phyloP scores from a whole-genome alignment of 2,113 vertebrate species.

The Microcebus griseorufus region DNA sequence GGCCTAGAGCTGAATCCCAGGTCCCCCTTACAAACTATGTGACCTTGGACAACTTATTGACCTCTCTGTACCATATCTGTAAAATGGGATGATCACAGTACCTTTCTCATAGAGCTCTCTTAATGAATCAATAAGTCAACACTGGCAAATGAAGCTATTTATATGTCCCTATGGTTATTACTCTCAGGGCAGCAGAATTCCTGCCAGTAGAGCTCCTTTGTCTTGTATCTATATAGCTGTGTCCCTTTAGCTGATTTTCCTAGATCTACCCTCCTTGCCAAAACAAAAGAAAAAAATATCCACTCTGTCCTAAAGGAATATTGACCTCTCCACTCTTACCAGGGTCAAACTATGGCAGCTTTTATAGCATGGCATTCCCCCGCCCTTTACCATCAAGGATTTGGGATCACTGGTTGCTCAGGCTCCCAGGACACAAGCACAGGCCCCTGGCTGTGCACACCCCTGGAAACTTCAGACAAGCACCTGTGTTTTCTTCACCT shows the following conservation, averaged over 20 bases:
- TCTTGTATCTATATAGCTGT: not conserved
- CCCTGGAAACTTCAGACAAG: too few species aligned
- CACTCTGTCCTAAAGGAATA: not conserved
- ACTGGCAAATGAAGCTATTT: too few species aligned
- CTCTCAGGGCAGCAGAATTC: not conserved
- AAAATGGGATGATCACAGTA: not conserved
- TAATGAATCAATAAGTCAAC: too few species aligned
- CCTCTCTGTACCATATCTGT: not conserved
- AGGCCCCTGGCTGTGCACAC: not conserved
- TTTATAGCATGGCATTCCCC: not conserved
- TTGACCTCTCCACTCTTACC: not conserved
- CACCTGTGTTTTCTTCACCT: not conserved
- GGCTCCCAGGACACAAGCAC: rapidly evolving
- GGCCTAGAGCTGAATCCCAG: not conserved
- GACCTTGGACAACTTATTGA: not conserved
- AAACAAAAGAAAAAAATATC: not conserved
- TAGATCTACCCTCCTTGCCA: not conserved
- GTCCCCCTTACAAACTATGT: not conserved
- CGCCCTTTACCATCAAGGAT: too few species aligned
- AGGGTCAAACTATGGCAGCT: not conserved
- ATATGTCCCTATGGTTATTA: not conserved
- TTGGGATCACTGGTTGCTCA: too few species aligned
- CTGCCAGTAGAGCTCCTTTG: not conserved
- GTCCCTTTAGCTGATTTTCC: not conserved
- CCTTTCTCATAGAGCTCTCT: not conserved